Evolutionary conservation across 2,888 invertebrate species (phyloP), one percentile per base, ranked within the genome.

Genomic region (Hecatera dysodea): DNA sequence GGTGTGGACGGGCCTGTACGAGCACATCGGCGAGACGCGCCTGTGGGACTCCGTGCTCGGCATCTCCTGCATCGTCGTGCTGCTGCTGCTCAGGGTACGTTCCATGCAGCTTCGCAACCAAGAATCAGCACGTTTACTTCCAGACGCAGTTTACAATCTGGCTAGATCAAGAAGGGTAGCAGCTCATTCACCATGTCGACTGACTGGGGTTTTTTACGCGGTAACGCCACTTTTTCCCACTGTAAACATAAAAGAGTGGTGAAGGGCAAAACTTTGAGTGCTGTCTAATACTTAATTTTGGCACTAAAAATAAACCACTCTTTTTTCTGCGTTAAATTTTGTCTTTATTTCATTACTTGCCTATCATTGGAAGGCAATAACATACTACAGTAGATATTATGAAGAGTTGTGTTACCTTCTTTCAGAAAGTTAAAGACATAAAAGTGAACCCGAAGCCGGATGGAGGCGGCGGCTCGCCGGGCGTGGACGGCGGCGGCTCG

Each of bases 11-110:
- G 97, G 97, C 36, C 96, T 98, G 79, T 97, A 97, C 90, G 96
- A 97, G 85, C 97, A 98, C 91, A 97, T 98, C 75, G 95, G 96
- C 0, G 97, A 98, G 90, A 97, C 97, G 24, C 96, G 97, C 64
- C 93, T 97, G 22, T 97, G 97, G 97, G 98, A 98, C 91, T 93
- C 97, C 2, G 93, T 97, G 65, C 96, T 98, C 59, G 98, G 98
- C 2, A 87, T 97, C 72, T 90, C 95, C 52, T 98, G 98, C 90
- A 97, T 98, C 93, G 91, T 97, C 11, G 94, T 97, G 71, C 95
- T 98, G 50, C 96, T 98, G 24, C 90, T 97, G 52, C 96, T 98
- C 70, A 96, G 98, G 96, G 98, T 98, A 90, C 92, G 96, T 56
- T 11, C n/a, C n/a, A 12, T 12, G 12, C 33, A 88, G 8, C 24